Evolutionary conservation across 2,888 invertebrate species (phyloP).

Genomic region (Drosophila colorata): DNA sequence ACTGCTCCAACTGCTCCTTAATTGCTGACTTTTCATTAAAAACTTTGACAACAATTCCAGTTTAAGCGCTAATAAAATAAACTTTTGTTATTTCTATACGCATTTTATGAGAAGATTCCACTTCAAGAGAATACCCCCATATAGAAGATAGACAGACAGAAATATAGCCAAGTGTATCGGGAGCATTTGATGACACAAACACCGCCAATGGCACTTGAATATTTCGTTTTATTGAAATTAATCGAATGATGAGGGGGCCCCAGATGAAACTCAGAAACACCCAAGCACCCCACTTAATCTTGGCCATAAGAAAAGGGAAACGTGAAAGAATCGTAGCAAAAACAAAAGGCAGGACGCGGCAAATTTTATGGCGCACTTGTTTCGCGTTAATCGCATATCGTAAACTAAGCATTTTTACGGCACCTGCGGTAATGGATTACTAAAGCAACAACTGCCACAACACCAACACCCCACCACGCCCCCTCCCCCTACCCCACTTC

Average conservation of each 20-base stretch:
- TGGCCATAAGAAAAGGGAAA: conserved; percentile 18
- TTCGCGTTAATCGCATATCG: conserved; percentile 81
- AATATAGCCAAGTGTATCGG: conserved; percentile 35
- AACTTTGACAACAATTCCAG: conserved; percentile 57
- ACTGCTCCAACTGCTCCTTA: conserved; percentile 23
- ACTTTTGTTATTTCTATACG: conserved; percentile 36
- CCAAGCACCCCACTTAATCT: conserved; percentile 1
- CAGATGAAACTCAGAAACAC: conserved; percentile 7
- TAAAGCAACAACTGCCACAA: conserved; percentile 50
- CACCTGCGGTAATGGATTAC: conserved; percentile 81
- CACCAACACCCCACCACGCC: neutral
- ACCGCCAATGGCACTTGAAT: conserved; percentile 40
- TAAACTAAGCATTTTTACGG: conserved; percentile 81
- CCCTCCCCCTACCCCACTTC: neutral
- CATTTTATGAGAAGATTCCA: conserved; percentile 41
- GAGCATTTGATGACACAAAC: conserved; percentile 39
- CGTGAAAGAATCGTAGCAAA: conserved; percentile 19
- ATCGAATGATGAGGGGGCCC: conserved; percentile 62
- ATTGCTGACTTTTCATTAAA: conserved; percentile 63
- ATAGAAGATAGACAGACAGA: conserved; percentile 9
- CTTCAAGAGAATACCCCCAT: neutral
- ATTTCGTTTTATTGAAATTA: conserved; percentile 77
- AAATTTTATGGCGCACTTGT: conserved; percentile 78
- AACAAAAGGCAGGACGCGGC: conserved; percentile 56
- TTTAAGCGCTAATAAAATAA: conserved; percentile 43